Percentiles rank a stretch among this genome's conserved stretches.
Evolutionary conservation across 1,140 invertebrate genomes (phyloP).

Genomic region (Mamestra configurata): DNA sequence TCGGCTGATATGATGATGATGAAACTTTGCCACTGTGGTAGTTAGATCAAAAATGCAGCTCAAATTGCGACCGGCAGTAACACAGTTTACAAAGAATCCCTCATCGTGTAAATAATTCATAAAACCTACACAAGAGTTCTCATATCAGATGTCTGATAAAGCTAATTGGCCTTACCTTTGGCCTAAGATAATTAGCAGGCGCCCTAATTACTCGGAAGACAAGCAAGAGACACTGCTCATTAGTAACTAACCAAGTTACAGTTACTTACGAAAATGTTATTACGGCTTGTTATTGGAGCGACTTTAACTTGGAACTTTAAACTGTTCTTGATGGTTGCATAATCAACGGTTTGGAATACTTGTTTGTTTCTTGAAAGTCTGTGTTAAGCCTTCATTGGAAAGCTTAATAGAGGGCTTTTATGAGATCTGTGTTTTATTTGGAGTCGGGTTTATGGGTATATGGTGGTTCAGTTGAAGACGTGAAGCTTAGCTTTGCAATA

Average conservation of each 20-base stretch:
- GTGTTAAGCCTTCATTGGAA: too few species aligned
- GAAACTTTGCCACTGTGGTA: too few species aligned
- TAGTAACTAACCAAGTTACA: constrained; percentile 17
- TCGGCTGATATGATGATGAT: too few species aligned
- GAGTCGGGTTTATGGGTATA: too few species aligned
- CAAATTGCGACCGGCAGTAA: too few species aligned
- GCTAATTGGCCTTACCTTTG: background rate
- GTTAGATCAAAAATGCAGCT: too few species aligned
- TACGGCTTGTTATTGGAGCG: background rate
- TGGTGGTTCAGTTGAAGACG: too few species aligned
- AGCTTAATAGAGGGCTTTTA: too few species aligned
- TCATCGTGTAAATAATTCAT: too few species aligned
- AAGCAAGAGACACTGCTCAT: constrained; percentile 5
- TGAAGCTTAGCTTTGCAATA: too few species aligned
- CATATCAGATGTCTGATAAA: background rate
- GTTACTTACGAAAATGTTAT: constrained; percentile 12
- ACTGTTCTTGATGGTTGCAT: constrained; percentile 6
- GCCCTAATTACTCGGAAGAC: constrained; percentile 9
- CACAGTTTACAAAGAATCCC: too few species aligned
- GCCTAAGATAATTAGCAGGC: background rate
- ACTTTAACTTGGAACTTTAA: constrained; percentile 15
- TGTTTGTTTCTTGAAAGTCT: background rate
- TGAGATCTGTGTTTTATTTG: too few species aligned
- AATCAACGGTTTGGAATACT: background rate
- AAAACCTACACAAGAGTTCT: background rate